phyloP scores from a whole-genome alignment of 2,113 vertebrate species.

The Otus sunia region DNA sequence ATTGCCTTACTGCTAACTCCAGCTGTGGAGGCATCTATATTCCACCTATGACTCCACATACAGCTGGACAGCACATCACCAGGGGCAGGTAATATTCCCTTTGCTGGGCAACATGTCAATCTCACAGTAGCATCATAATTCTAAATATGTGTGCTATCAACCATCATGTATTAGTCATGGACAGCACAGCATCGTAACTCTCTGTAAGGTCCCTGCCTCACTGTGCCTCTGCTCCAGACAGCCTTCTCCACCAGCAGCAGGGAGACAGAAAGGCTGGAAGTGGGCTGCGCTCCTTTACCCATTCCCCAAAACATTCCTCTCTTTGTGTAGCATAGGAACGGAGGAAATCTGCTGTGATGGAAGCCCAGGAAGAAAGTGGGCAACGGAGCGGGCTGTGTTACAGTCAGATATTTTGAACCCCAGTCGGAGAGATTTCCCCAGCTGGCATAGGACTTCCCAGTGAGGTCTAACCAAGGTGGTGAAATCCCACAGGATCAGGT shows the following conservation, averaged over 20 bases:
- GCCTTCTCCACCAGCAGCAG: background rate
- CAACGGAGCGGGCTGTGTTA: accelerated
- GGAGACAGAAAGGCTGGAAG: background rate
- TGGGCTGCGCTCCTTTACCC: background rate
- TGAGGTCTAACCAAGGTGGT: background rate
- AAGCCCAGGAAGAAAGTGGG: background rate
- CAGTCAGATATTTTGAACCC: background rate
- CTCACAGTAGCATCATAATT: background rate
- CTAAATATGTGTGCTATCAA: background rate
- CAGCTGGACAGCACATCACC: background rate
- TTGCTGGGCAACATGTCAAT: background rate
- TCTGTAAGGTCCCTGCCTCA: background rate
- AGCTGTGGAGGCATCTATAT: background rate
- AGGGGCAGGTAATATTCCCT: background rate
- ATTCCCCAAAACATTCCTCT: background rate
- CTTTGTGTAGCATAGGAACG: background rate
- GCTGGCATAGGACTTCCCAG: background rate
- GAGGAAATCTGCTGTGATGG: background rate
- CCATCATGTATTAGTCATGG: accelerated
- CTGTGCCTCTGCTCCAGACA: background rate
- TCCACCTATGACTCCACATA: background rate
- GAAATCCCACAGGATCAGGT: background rate
- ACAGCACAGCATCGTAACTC: background rate
- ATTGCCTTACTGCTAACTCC: background rate
- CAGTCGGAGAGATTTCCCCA: background rate